Evolutionary conservation across 1,140 invertebrate genomes (phyloP).

Genomic region (Aradophagus sp.): DNA sequence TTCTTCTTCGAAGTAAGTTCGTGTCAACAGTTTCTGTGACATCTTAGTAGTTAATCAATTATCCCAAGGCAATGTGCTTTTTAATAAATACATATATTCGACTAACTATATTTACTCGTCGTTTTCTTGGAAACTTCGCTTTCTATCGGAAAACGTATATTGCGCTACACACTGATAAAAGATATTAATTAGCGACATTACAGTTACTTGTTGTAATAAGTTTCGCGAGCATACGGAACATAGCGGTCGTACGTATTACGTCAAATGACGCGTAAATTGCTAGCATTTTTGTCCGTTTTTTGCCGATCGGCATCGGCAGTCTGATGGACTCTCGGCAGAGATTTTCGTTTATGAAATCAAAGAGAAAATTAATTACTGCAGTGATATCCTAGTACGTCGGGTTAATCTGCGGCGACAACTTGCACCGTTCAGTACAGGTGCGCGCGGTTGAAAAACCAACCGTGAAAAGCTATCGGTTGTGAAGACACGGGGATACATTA

Average conservation of each 20-base stretch:
- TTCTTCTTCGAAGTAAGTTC: too few species aligned
- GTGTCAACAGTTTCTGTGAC: too few species aligned
- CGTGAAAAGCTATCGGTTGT: conserved; percentile 26
- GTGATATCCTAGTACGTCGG: conserved; percentile 30
- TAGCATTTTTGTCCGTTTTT: conserved; percentile 19
- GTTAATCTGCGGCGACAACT: conserved; percentile 33
- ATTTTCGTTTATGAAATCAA: conserved; percentile 43
- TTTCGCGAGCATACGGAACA: conserved; percentile 20
- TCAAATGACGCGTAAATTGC: conserved; percentile 26
- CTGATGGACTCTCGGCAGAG: conserved; percentile 8
- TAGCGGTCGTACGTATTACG: conserved; percentile 1
- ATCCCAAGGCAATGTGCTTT: too few species aligned
- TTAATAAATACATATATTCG: too few species aligned
- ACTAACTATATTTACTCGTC: too few species aligned
- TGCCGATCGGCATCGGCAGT: conserved; percentile 3
- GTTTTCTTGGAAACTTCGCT: too few species aligned
- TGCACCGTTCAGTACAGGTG: conserved; percentile 9
- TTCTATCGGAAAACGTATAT: too few species aligned
- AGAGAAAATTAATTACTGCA: conserved; percentile 50
- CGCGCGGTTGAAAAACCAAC: conserved; percentile 24
- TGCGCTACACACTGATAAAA: conserved; percentile 16
- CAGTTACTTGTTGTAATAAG: conserved; percentile 36
- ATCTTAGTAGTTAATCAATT: too few species aligned
- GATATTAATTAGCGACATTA: conserved; percentile 35
- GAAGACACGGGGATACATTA: conserved; percentile 50